These are phyloP conservation scores for Ctenomys sociabilis DNA, from an alignment of 2,113 vertebrate genomes.

Conservation along the genomic window DNA sequence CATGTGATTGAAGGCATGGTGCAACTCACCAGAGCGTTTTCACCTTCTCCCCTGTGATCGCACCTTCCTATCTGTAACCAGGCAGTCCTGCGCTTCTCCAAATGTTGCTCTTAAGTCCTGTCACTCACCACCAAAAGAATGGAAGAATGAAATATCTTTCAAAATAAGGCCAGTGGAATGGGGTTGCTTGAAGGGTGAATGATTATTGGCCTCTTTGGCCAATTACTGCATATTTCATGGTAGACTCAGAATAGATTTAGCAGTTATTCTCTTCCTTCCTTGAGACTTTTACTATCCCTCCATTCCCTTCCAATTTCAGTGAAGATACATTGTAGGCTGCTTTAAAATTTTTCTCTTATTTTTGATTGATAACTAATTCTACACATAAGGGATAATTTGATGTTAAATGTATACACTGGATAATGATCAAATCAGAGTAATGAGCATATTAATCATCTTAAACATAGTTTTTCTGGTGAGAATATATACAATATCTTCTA, in stretches of 20 bases:
- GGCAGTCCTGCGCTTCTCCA: background rate
- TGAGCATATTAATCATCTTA: background rate
- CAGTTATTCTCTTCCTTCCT: background rate
- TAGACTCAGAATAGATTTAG: background rate
- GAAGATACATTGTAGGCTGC: background rate
- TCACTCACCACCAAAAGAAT: background rate
- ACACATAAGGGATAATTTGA: background rate
- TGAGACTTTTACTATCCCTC: background rate
- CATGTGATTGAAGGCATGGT: background rate
- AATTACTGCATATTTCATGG: background rate
- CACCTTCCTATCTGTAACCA: background rate
- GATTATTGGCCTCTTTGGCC: background rate
- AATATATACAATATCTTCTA: background rate
- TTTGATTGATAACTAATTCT: background rate
- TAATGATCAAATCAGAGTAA: background rate
- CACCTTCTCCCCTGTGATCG: background rate
- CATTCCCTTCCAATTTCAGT: background rate
- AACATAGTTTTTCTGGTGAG: background rate
- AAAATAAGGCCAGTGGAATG: background rate
- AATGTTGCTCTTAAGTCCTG: too few relatives aligned
- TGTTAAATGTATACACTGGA: background rate
- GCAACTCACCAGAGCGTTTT: rapidly evolving
- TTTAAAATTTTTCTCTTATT: background rate
- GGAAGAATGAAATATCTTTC: background rate
- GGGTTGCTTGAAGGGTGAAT: background rate